These are phyloP conservation scores for Picus viridis DNA, from an alignment of 2,797 vertebrate species.

Conservation along the genomic window DNA sequence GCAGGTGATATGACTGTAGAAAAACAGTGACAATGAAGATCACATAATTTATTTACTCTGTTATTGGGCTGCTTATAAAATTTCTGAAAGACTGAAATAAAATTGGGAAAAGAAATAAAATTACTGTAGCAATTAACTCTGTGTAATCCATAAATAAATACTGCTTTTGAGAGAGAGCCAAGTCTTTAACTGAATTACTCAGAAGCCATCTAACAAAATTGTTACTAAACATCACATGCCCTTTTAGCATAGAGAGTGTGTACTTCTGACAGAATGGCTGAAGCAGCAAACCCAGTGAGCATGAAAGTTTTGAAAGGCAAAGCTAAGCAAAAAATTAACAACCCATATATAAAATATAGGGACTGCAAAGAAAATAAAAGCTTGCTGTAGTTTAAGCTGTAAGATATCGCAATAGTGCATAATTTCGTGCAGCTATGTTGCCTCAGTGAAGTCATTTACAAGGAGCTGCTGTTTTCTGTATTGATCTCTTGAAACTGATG, in stretches of 20 bases:
- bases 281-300: neutral
- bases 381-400: neutral
- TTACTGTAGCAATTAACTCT: neutral
- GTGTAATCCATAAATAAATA: neutral
- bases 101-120: neutral
- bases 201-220: neutral
- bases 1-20: neutral
- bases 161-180: neutral
- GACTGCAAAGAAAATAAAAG: neutral
- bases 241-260: neutral
- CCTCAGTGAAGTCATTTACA: neutral
- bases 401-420: neutral
- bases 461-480: neutral
- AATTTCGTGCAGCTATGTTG: neutral
- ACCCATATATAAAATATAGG: neutral
- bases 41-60: neutral
- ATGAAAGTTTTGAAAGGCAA: neutral
- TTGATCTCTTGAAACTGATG: neutral
- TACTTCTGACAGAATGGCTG: neutral
- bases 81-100: neutral
- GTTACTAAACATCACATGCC: neutral
- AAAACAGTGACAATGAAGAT: neutral
- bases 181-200: neutral
- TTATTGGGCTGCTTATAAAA: neutral
- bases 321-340: neutral